Base-by-base conservation (phyloP, 2,113 vertebrate species). In the Cricetomys ansorgei region DNA sequence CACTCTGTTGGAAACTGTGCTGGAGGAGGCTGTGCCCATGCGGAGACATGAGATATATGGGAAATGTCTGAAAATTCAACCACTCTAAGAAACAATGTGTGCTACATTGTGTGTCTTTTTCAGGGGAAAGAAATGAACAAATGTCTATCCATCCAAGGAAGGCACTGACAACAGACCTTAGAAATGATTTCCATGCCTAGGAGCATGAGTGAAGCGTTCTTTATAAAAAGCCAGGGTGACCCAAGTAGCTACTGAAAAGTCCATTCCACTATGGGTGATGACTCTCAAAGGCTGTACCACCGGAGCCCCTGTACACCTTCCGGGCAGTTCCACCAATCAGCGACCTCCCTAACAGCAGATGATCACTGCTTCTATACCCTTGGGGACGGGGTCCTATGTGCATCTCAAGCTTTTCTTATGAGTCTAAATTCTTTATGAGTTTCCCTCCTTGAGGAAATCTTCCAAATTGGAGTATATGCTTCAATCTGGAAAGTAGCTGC, bases 81-180 rank as follows among this genome's bases (percentile, higher is more conserved):
- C 69, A 0, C 19, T 70, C 50, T 59, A 69, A 93, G 27, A 79
- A 87, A 87, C 15, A 88, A 40, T 57, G 37, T 40, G 25, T 40
- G 25, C 57, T 29, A 57, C 40, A 64, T 43, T 85, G 19, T 65
- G 8, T 48, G 29, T 13, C 16, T 83, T 13, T 83, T 43, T 21
- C 31, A 21, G 1, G 83, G 40, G 0, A 0, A 0, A 69, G 21
- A 15, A n/a, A n/a, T n/a, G 11, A 27, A 27, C 45, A 67, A 34
- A 37, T 67, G 43, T 67, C 13, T 53, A 53, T 23, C 48, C 12
- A 53, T 31, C 43, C 64, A 50, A 50, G 43, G 37, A 65, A 37
- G 83, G 5, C 62, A 37, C 43, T 86, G 21, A 69, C 34, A 87
- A 50, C 19, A 70, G 34, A 53, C 3, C 45, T 53, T 25, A 53